Evolutionary conservation across 2,888 invertebrate genomes (phyloP).

Genomic region (Lithophane ornitopus): DNA sequence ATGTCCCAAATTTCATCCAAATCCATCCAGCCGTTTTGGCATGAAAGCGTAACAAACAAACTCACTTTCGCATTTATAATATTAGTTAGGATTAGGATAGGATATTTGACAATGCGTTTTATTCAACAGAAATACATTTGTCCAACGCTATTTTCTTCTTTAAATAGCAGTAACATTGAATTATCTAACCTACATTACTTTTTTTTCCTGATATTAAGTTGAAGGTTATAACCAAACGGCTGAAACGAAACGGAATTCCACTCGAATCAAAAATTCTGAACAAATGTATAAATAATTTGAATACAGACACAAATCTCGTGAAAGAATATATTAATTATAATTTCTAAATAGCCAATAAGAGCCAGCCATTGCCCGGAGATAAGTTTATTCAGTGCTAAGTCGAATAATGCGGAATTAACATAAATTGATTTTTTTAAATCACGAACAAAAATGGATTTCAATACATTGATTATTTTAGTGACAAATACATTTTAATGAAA

Average conservation of each 20-base stretch:
- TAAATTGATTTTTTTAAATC: constrained; percentile 6
- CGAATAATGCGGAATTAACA: constrained; percentile 27
- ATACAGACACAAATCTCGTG: constrained; percentile 54
- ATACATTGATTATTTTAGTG: constrained; percentile 11
- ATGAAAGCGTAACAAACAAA: too few relatives aligned
- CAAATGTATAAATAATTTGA: constrained; percentile 14
- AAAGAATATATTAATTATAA: constrained; percentile 62
- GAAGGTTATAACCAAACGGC: constrained; percentile 9
- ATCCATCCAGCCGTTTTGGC: too few relatives aligned
- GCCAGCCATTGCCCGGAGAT: constrained; percentile 18
- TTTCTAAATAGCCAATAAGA: constrained; percentile 49
- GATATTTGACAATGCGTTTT: neutral
- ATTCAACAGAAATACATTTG: neutral
- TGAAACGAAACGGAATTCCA: constrained; percentile 39
- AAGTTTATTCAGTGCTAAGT: constrained; percentile 27
- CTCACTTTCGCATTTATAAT: too few relatives aligned
- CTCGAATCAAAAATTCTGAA: constrained; percentile 31
- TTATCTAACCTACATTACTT: constrained; percentile 20
- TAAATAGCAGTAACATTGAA: constrained; percentile 18
- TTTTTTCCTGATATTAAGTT: constrained; percentile 16
- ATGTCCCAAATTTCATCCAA: too few relatives aligned
- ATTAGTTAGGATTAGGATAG: too few relatives aligned
- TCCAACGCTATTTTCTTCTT: neutral
- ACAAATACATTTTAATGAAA: constrained; percentile 24
- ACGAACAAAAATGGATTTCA: neutral